Percentiles rank a stretch among this genome's conserved stretches.
Conservation (phyloP, 2,113 vertebrate genomes). For the Thoracochromis brauschi region DNA sequence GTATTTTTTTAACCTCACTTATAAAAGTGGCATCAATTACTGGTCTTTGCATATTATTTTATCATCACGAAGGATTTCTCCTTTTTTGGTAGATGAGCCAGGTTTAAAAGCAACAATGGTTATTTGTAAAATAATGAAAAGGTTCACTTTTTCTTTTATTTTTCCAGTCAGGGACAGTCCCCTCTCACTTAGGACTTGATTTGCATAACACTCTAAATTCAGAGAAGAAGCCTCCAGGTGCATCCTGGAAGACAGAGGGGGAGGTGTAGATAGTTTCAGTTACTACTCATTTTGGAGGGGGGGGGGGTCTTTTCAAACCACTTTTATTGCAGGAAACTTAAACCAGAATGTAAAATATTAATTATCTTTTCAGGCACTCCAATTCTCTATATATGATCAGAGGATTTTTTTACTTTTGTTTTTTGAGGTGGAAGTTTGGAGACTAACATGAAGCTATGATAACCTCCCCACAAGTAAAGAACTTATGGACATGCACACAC, state of each 20-base stretch:
- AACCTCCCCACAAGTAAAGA: neutral
- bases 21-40: too few species aligned
- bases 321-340: neutral
- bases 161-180: neutral
- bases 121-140: neutral
- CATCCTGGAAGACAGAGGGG: slow-evolving; percentile 2
- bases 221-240: neutral
- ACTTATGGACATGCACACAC: neutral
- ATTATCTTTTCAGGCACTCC: fast-evolving
- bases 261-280: neutral
- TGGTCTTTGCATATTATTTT: neutral
- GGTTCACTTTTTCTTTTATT: fast-evolving
- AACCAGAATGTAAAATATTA: fast-evolving
- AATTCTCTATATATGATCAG: neutral
- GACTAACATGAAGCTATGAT: neutral
- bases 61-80: fast-evolving
- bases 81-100: fast-evolving
- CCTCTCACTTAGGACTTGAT: neutral
- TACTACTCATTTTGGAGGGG: neutral
- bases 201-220: slow-evolving; percentile 2
- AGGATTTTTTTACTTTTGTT: neutral
- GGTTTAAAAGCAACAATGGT: neutral
- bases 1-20: too few species aligned
- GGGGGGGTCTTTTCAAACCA: neutral
- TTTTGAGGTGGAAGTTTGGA: neutral